Base-by-base conservation (phyloP, 2,888 invertebrate genomes). In the Fissipunctia ypsillon region DNA sequence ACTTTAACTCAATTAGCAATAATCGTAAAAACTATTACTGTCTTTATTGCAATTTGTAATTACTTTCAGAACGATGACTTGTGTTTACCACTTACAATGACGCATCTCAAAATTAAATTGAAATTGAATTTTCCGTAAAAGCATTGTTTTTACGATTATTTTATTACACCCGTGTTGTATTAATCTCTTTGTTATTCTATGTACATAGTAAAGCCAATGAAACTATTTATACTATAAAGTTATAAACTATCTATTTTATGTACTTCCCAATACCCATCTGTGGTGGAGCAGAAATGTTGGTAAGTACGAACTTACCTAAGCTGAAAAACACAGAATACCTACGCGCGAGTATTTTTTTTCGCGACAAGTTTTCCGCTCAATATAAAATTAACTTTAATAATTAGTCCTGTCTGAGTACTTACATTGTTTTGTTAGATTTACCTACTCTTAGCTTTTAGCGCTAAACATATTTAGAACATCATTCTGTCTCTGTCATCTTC, bases 31-130 rank as follows among this genome's bases (percentile, higher is more conserved):
- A n/a, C n/a, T 50, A n/a, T 43, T 16, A 25, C 10, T 14, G 38
- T 50, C 0, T 31, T 19, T 35, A 10, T 38, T 54, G 28, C 28
- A 48, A 54, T 31, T 41, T 28, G 12, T 73, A 73, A 43, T 74
- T 16, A 71, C 6, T 41, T 28, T 41, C 19, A 45, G n/a, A 71
- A 31, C 48, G 0, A 60, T n/a, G n/a, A n/a, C n/a, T 14, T 28
- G n/a, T 60, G 59, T 60, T 59, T 28, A 43, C 35, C 16, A 43
- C 4, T 1, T 48, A 19, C 14, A 1, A 25, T 0, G 9, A 48
- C 41, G 48, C 31, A 35, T 25, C 16, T 25, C 10, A 5, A 35
- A 31, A 16, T 10, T 25, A 12, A n/a, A n/a, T n/a, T n/a, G 4
- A 19, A 31, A 31, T 41, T n/a, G 0, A 19, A 16, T 50, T 38